Conservation (phyloP, 2,113 vertebrate species). For the Centropus unirufus region DNA sequence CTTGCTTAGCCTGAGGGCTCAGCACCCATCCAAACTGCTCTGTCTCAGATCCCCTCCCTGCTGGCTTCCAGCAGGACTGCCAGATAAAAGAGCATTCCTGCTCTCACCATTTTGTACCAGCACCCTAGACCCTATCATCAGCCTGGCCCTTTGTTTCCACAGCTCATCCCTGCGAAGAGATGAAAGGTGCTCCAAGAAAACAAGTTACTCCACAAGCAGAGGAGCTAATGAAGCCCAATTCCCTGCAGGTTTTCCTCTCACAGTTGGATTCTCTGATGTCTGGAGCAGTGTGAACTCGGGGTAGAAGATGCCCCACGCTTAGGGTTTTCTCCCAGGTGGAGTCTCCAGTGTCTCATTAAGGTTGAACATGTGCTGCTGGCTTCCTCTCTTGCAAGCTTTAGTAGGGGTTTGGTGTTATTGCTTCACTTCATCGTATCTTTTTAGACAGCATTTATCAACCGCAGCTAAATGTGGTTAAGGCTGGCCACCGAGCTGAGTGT, state of each 20-base stretch:
- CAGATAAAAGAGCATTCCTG: background rate
- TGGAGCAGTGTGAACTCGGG: background rate
- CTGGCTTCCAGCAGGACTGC: background rate
- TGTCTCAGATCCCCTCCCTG: background rate
- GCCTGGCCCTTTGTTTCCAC: background rate
- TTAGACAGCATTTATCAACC: background rate
- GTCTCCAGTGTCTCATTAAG: background rate
- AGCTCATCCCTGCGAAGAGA: background rate
- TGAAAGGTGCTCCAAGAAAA: conserved; percentile 30
- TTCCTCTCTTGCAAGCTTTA: background rate
- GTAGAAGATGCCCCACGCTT: background rate
- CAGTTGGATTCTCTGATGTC: conserved; percentile 23
- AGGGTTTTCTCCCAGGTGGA: background rate
- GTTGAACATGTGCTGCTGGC: background rate
- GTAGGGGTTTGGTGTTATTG: background rate
- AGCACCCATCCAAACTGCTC: background rate
- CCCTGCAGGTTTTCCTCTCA: background rate
- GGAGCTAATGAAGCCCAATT: background rate
- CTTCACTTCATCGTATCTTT: background rate
- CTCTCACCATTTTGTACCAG: background rate
- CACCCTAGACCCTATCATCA: background rate
- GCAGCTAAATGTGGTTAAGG: background rate
- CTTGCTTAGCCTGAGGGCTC: background rate
- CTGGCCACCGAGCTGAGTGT: background rate
- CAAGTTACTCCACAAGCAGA: background rate